Conservation (phyloP, 2,113 vertebrate species). For the Hydrochoerus hydrochaeris region DNA sequence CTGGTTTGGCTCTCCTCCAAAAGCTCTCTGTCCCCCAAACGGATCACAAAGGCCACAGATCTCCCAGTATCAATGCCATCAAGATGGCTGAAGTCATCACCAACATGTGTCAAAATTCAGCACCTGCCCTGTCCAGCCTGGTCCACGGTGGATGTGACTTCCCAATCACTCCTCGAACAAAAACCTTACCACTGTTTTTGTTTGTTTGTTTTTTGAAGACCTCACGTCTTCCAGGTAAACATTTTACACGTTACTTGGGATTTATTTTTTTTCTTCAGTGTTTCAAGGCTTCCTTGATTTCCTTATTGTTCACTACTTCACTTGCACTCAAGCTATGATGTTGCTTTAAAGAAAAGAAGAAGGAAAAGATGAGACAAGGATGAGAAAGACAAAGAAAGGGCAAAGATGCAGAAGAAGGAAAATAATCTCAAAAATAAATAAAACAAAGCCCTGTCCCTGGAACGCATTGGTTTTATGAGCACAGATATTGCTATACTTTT, state of each 20-base stretch:
- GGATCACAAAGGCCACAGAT: neutral
- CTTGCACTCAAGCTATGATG: slow-evolving; percentile 1
- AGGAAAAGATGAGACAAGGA: neutral
- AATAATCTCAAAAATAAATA: neutral
- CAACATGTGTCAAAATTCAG: neutral
- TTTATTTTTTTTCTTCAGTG: slow-evolving; percentile 43
- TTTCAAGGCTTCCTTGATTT: slow-evolving; percentile 23
- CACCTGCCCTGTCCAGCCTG: neutral
- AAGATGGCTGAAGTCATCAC: neutral
- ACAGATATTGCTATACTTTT: slow-evolving; percentile 27
- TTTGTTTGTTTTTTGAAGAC: neutral
- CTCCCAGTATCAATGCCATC: neutral
- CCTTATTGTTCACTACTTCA: neutral
- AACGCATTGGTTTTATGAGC: slow-evolving; percentile 16
- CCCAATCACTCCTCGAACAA: neutral
- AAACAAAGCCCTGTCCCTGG: neutral
- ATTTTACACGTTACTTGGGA: neutral
- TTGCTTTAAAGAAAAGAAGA: neutral
- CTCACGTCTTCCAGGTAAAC: neutral
- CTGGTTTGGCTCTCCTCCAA: neutral
- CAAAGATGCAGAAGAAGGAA: neutral
- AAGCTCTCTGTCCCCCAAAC: neutral
- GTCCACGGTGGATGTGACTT: neutral
- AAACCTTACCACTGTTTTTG: neutral
- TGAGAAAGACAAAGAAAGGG: neutral